Conservation (phyloP, 2,113 vertebrate genomes). For the Emydocephalus ijimae region DNA sequence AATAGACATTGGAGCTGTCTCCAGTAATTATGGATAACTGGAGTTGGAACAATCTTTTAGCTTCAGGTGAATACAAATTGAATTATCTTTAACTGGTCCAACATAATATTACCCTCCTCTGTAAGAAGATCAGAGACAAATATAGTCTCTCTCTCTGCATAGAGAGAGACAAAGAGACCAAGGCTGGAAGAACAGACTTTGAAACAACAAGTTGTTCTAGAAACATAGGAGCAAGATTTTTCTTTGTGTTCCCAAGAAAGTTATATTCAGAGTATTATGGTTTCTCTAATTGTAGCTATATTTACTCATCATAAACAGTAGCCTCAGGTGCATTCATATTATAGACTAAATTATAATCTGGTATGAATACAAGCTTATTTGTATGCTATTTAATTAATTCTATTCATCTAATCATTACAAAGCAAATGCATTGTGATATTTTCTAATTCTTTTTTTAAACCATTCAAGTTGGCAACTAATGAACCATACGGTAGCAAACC, state of each 20-base stretch:
- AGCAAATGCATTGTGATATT: background rate
- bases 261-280: background rate
- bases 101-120: background rate
- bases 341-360: background rate
- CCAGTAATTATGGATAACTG: background rate
- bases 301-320: background rate
- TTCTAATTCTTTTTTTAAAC: background rate
- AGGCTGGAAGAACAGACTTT: background rate
- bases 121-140: background rate
- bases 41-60: background rate
- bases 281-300: background rate
- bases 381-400: background rate
- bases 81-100: background rate
- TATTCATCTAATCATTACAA: background rate
- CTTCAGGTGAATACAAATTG: background rate
- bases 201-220: background rate
- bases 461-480: background rate
- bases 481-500: background rate
- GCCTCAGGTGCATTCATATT: background rate
- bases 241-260: background rate
- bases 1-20: background rate
- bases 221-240: background rate
- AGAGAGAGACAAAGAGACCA: background rate
- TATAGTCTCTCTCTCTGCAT: background rate
- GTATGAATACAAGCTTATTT: background rate